phyloP scores from a whole-genome alignment of 2,888 invertebrate species.

The Rhamnusium bicolor region DNA sequence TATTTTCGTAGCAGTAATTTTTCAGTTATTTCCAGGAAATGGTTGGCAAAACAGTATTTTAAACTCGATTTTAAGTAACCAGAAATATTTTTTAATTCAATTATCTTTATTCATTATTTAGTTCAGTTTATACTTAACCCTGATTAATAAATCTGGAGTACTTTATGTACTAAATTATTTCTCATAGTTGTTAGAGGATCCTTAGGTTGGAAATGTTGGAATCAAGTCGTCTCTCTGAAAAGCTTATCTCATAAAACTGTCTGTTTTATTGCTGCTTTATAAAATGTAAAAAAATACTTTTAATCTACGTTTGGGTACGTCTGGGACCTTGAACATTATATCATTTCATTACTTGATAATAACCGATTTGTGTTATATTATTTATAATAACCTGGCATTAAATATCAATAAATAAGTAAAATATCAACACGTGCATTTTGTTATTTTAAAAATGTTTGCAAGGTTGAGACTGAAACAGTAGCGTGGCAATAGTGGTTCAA shows the following conservation, averaged over 20 bases:
- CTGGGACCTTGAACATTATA: constrained; percentile 24
- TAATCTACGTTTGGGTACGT: constrained; percentile 18
- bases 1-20: too few species aligned
- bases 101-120: too few species aligned
- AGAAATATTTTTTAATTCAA: too few species aligned
- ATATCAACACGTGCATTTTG: constrained; percentile 12
- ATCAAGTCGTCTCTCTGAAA: background rate
- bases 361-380: constrained; percentile 22
- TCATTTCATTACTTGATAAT: constrained; percentile 18
- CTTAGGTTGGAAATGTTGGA: too few species aligned
- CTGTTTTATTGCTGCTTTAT: background rate
- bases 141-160: too few species aligned
- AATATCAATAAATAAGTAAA: constrained; percentile 21
- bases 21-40: too few species aligned
- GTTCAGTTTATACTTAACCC: too few species aligned
- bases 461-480: background rate
- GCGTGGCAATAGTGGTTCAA: background rate
- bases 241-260: too few species aligned
- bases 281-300: constrained; percentile 15
- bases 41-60: too few species aligned
- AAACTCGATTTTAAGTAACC: too few species aligned
- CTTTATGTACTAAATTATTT: too few species aligned
- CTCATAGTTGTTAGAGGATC: too few species aligned
- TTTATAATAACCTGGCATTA: constrained; percentile 11
- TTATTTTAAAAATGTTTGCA: constrained; percentile 22